Percentiles rank a stretch among this genome's conserved stretches.
phyloP scores from a whole-genome alignment of 2,113 vertebrate species.

The Bombycilla garrulus region DNA sequence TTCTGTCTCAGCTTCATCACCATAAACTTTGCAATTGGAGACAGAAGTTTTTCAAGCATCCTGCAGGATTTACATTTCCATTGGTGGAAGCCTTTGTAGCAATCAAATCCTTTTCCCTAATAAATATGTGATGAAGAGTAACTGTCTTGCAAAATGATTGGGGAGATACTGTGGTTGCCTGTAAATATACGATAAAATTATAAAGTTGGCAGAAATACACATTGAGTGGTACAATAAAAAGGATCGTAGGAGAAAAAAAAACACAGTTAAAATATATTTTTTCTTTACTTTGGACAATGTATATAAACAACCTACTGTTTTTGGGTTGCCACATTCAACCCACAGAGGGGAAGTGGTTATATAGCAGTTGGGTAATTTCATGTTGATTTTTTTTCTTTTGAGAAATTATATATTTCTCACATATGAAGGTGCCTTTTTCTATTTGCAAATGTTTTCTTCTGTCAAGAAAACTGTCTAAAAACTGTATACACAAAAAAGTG shows the following conservation, averaged over 20 bases:
- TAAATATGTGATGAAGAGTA: background rate
- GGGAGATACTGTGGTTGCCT: background rate
- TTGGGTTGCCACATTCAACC: background rate
- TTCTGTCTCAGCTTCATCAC: background rate
- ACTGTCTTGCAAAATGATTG: background rate
- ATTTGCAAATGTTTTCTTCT: background rate
- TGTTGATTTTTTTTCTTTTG: background rate
- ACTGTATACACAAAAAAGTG: too few relatives aligned
- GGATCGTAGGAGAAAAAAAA: background rate
- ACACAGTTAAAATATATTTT: background rate
- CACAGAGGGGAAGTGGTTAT: background rate
- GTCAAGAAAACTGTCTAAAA: background rate
- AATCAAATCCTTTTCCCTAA: background rate
- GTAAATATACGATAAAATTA: background rate
- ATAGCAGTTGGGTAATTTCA: background rate
- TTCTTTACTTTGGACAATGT: background rate
- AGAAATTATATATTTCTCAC: background rate
- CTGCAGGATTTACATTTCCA: background rate
- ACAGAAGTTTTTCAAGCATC: background rate
- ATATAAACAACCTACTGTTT: background rate
- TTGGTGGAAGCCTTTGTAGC: background rate
- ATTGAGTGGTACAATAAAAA: background rate
- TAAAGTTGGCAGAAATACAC: background rate
- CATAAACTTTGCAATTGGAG: background rate
- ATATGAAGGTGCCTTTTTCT: background rate